Base-by-base conservation (phyloP, 1,140 invertebrate genomes). In the Euschistus heros region DNA sequence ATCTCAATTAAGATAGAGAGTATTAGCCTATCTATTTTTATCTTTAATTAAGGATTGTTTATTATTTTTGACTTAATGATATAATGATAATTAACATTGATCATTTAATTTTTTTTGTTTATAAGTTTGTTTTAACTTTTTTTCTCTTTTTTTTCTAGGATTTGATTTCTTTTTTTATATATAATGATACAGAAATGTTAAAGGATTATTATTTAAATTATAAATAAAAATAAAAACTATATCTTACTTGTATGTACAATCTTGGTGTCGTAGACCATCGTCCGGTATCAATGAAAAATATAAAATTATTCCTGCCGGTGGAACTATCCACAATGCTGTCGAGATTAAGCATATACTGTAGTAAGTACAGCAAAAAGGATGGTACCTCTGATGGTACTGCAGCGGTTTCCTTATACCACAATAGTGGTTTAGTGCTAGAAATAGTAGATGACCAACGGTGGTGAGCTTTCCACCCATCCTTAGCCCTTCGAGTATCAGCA, bases 341-440 rank as follows among this genome's bases (percentile, higher is more conserved):
- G 80, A 77, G n/a, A 77, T 71, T 15, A 76, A 66, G 26, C 72
- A 75, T 0, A 78, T 76, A 20, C 74, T 76, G 37, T 75, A 33
- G 20, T 59, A 24, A 4, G 46, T 66, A 17, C 54, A 17, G n/a
- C 24, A 24, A 2, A 52, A 17, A 13, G 64, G 22, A 18, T 30
- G 24, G 71, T 37, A 76, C 74, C 1, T 80, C 3, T 79, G 76
- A 3, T 79, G 76, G 70, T 85, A 84, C 64, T 85, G 83, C 3
- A 86, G 75, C 0, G 84, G 84, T 66, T 78, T 76, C 6, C 82
- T 70, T 46, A 81, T 82, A 18, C 84, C 84, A 20, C 85, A 74
- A 73, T 84, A 86, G 70, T 88, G 86, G 72, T 87, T 86, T 18
- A 85, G 72, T 6, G 85, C 84, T 33, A 88, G 76, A 2, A 81